Conservation (phyloP, 2,797 vertebrate genomes). For the Sebastolobus altivelis region DNA sequence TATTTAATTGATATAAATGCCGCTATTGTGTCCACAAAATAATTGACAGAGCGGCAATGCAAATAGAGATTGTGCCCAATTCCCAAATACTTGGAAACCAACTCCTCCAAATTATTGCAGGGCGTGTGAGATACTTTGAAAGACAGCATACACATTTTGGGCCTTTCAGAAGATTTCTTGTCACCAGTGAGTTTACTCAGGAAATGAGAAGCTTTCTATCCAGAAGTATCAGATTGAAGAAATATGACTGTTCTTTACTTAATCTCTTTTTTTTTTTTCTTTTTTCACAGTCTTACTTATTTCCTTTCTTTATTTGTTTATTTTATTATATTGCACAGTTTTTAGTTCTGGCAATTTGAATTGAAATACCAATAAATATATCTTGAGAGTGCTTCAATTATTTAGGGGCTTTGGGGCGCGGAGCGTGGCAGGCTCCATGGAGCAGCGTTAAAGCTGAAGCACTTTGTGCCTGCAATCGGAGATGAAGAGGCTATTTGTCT, state of each 20-base stretch:
- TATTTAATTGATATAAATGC: constrained; percentile 51
- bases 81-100: background rate
- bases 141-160: background rate
- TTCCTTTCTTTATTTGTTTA: constrained; percentile 15
- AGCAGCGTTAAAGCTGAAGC: constrained; percentile 58
- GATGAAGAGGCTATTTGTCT: constrained; percentile 78
- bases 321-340: constrained; percentile 18
- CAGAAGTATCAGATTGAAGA: background rate
- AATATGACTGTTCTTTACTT: background rate
- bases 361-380: constrained; percentile 50
- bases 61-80: constrained; percentile 10
- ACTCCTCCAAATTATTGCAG: background rate
- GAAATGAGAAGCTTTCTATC: background rate
- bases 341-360: constrained; percentile 49
- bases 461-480: constrained; percentile 65
- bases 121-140: background rate
- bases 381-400: constrained; percentile 59
- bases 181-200: background rate
- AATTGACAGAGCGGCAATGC: background rate
- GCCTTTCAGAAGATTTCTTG: background rate
- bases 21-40: constrained; percentile 14
- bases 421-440: constrained; percentile 36
- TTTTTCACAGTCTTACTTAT: background rate
- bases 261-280: background rate
- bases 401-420: constrained; percentile 59